Evolutionary conservation across 2,113 vertebrate species (phyloP).

Genomic region (Regulus satrapa): DNA sequence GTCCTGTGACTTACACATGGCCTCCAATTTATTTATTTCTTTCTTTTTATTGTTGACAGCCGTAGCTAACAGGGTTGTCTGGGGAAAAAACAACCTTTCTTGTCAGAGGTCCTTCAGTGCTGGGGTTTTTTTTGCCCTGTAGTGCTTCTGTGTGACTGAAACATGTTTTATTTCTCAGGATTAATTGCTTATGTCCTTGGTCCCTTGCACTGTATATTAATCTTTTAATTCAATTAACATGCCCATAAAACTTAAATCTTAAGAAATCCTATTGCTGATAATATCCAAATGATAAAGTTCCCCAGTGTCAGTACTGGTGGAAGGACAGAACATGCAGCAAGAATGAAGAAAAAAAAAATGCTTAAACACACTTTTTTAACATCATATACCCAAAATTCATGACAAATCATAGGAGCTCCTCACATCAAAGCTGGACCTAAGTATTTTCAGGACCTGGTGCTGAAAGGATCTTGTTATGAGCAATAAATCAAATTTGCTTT

Average conservation of each 20-base stretch:
- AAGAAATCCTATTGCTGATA: background rate
- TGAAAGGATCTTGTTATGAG: background rate
- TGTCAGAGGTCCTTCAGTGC: slow-evolving; percentile 25
- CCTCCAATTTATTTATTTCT: slow-evolving; percentile 83
- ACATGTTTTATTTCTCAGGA: slow-evolving; percentile 10
- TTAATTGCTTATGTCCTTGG: slow-evolving; percentile 14
- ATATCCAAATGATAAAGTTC: background rate
- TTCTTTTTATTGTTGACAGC: slow-evolving; percentile 60
- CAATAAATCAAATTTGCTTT: background rate
- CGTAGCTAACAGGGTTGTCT: slow-evolving; percentile 1
- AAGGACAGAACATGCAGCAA: background rate
- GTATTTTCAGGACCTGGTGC: background rate
- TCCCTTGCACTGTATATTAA: background rate
- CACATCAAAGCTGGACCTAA: background rate
- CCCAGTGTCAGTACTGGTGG: background rate
- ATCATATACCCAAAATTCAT: background rate
- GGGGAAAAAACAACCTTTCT: slow-evolving; percentile 19
- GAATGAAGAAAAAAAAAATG: background rate
- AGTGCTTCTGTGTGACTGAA: background rate
- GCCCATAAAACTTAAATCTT: background rate
- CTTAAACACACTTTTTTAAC: background rate
- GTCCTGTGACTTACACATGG: slow-evolving; percentile 83
- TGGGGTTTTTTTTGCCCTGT: background rate
- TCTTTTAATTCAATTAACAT: slow-evolving; percentile 49
- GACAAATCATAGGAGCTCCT: background rate